Base-by-base conservation (phyloP, 2,113 vertebrate genomes). In the Elephantulus edwardii region DNA sequence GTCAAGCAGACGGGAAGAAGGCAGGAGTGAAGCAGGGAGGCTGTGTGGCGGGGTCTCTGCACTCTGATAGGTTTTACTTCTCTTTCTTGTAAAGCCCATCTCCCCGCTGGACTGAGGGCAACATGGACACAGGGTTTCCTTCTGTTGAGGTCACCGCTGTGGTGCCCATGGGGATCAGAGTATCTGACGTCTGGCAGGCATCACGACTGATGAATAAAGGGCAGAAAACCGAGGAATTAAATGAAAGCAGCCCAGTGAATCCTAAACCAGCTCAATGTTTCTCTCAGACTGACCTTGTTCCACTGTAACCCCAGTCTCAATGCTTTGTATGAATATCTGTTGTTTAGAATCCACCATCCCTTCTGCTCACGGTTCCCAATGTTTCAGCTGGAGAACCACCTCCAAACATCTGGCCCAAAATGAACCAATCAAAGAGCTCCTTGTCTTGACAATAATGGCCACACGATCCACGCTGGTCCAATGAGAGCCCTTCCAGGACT, bases 21-120 rank as follows among this genome's bases (percentile, higher is more conserved):
- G 0, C 0, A 11, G 48, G 64, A 22, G 50, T 58, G 22, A 48
- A 40, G 42, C 40, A 40, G 19, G 68, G 30, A 83, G 13, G 60
- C 50, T 26, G n/a, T n/a, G 16, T 20, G 16, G 14, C 12, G 8
- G 58, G 88, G 35, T 17, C 40, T 38, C 6, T 33, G 17, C 42
- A 10, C 8, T 4, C 19, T 0, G 0, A 30, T 0, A 42, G 6
- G 50, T n/a, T 7, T 60, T 8, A 19, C 22, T 48, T n/a, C 56
- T 70, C 68, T 46, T 28, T 10, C 1, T 0, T 3, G 14, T 8
- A 58, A 50, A 16, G 26, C 56, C 26, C 40, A 16, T 38, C 56
- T 48, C 9, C 12, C 20, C 5, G 1, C 6, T 9, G 17, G 12
- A 12, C 22, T 13, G 22, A 17, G 78, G 35, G 54, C 83, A 11